Evolutionary conservation across 2,888 invertebrate species (phyloP).

Genomic region (Oscheius sp.): DNA sequence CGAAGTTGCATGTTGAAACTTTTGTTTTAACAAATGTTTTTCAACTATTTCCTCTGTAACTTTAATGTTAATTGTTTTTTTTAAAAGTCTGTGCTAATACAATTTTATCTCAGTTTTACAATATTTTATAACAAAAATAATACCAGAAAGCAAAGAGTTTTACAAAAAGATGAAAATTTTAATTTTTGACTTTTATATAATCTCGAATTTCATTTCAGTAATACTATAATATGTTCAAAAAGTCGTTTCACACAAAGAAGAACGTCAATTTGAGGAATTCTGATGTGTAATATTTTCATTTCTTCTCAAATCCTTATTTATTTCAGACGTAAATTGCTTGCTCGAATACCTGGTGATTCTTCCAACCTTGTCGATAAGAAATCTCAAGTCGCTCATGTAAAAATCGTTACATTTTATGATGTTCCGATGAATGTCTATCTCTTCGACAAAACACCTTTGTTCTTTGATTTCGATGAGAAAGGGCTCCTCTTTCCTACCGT

Average conservation of each 20-base stretch:
- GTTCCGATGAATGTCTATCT: slow-evolving; percentile 53
- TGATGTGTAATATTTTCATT: slow-evolving; percentile 48
- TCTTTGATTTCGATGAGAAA: slow-evolving; percentile 58
- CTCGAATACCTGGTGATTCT: slow-evolving; percentile 34
- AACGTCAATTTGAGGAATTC: slow-evolving; percentile 62
- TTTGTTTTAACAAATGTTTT: too few species aligned
- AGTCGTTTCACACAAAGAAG: slow-evolving; percentile 60
- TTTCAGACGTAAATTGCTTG: slow-evolving; percentile 42
- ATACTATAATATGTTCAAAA: slow-evolving; percentile 56
- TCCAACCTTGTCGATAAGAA: slow-evolving; percentile 27
- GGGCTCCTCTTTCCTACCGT: slow-evolving; percentile 53
- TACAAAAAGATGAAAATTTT: not conserved
- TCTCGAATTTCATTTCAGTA: not conserved
- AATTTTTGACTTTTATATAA: not conserved
- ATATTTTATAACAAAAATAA: too few species aligned
- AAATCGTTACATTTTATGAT: slow-evolving; percentile 43
- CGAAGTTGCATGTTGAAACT: not conserved
- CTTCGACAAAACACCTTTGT: slow-evolving; percentile 57
- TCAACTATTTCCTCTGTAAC: too few species aligned
- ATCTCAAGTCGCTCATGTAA: slow-evolving; percentile 45
- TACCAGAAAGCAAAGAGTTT: not conserved
- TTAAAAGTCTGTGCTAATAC: too few species aligned
- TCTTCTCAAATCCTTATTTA: not conserved
- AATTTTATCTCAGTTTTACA: too few species aligned
- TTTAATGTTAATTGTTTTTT: too few species aligned